A percentile compares a stretch with the other conserved stretches of the same genome.
These are phyloP conservation scores for Felis catus DNA, from an alignment of 2,113 vertebrate genomes.

Conservation along the genomic window F.catus_Fca126_mat1.0 CM031421.1:100809001-100809500, in stretches of 20 bases:
- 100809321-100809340: not conserved
- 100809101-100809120: not conserved
- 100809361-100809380: not conserved
- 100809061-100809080: accelerated
- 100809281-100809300: not conserved
- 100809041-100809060: not conserved
- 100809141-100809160: not conserved
- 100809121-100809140: not conserved
- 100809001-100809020: not conserved
- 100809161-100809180: not conserved
- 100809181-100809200: not conserved
- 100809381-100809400: not conserved
- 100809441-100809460: not conserved
- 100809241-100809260: not conserved
- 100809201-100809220: not conserved
- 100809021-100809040: not conserved
- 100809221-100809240: not conserved
- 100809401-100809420: not conserved
- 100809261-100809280: too few relatives aligned
- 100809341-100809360: not conserved
- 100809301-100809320: not conserved
- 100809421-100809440: not conserved
- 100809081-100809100: not conserved
- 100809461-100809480: not conserved
- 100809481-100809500: not conserved